Evolutionary conservation across 2,797 vertebrate species (phyloP).

Genomic region (Spatula clypeata): DNA sequence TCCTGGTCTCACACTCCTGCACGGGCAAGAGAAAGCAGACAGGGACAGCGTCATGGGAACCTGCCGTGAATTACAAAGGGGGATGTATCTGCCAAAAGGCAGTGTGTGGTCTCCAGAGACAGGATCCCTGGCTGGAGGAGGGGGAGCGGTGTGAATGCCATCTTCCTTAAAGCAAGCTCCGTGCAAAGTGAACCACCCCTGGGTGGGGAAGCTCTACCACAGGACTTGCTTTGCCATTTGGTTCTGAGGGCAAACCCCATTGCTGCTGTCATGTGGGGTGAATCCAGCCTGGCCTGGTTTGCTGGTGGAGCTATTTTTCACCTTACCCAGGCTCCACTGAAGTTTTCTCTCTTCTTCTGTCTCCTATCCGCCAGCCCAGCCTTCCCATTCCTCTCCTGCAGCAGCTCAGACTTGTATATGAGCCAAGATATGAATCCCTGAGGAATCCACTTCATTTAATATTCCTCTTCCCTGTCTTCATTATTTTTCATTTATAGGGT

Average conservation of each 20-base stretch:
- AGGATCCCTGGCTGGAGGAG: neutral
- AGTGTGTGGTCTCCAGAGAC: neutral
- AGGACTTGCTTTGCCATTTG: neutral
- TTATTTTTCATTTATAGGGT: slow-evolving; percentile 68
- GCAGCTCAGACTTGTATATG: neutral
- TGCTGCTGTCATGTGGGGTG: neutral
- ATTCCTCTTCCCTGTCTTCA: slow-evolving; percentile 46
- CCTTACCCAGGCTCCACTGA: neutral
- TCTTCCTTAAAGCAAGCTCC: neutral
- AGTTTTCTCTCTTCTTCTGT: neutral
- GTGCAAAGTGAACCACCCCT: neutral
- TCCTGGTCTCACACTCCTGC: neutral
- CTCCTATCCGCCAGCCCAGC: neutral
- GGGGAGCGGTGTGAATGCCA: neutral
- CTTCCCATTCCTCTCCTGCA: slow-evolving; percentile 28
- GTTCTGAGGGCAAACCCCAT: neutral
- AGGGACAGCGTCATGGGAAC: neutral
- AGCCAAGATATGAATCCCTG: slow-evolving; percentile 58
- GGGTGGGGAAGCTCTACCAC: neutral
- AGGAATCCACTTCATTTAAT: slow-evolving; percentile 67
- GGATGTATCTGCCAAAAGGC: neutral
- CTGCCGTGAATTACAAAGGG: neutral
- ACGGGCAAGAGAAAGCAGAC: neutral
- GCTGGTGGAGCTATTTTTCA: neutral
- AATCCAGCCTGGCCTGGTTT: neutral